Evolutionary conservation across 2,797 vertebrate species (phyloP).

Genomic region (Helarctos malayanus): DNA sequence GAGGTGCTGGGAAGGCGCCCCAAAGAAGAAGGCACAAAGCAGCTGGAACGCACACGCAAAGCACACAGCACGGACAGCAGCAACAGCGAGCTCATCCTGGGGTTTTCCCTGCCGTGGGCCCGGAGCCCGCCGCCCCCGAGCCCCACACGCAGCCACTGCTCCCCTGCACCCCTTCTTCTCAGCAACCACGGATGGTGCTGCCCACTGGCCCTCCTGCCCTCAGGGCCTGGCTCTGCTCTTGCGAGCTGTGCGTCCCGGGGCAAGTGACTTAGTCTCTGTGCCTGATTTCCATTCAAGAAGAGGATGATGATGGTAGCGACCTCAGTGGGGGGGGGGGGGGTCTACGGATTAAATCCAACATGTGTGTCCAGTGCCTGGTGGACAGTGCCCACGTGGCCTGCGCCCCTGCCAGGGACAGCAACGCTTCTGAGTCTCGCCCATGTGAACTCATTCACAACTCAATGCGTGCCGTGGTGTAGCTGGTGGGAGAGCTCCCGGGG

Average conservation of each 20-base stretch:
- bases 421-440: too few relatives aligned
- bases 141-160: not conserved
- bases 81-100: accelerated
- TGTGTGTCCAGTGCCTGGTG: not conserved
- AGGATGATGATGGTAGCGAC: not conserved
- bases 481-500: not conserved
- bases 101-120: accelerated
- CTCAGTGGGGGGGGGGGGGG: too few relatives aligned
- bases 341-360: not conserved
- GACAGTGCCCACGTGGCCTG: too few relatives aligned
- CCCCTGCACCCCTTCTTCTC: not conserved
- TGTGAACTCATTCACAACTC: too few relatives aligned
- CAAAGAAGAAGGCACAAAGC: not conserved
- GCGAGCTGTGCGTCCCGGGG: not conserved
- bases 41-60: accelerated
- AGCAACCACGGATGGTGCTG: accelerated
- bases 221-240: not conserved
- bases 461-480: accelerated
- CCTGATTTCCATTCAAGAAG: not conserved
- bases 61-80: too few relatives aligned
- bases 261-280: not conserved
- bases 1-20: not conserved
- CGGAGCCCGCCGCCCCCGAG: not conserved
- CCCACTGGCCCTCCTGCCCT: not conserved
- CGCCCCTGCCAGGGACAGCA: not conserved